A percentile compares a stretch with the other conserved stretches of the same genome.
Conservation (phyloP, 2,797 vertebrate genomes). For the Peromyscus attwateri region DNA sequence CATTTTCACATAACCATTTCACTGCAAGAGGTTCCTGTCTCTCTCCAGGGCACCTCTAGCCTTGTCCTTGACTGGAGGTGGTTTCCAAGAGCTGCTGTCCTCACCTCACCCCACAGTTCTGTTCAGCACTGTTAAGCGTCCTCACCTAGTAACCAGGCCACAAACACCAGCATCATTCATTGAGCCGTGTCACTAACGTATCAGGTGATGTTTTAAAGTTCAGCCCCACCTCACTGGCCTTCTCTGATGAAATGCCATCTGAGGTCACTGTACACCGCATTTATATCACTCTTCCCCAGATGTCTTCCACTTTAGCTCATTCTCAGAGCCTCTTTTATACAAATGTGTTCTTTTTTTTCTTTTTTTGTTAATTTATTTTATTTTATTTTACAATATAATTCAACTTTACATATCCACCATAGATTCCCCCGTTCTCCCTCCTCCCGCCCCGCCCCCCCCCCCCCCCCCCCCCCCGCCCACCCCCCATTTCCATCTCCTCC, state of each 20-base stretch:
- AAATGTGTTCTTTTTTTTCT: neutral
- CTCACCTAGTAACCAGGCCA: neutral
- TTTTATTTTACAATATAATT: too few species aligned
- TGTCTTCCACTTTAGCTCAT: neutral
- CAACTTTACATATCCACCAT: too few species aligned
- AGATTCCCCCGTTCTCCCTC: too few species aligned
- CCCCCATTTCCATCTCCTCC: too few species aligned
- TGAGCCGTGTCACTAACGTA: neutral
- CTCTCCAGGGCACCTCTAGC: neutral
- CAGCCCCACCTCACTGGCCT: constrained; percentile 59
- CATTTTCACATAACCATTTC: constrained; percentile 24
- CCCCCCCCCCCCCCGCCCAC: too few species aligned
- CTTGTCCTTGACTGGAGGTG: neutral
- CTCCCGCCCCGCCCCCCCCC: too few species aligned
- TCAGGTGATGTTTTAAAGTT: constrained; percentile 69
- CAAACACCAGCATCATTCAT: neutral
- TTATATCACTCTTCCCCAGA: neutral
- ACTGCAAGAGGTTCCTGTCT: neutral
- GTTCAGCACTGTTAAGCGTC: neutral
- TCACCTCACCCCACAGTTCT: neutral
- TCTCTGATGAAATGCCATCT: neutral
- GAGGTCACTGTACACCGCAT: constrained; percentile 5
- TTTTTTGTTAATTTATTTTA: too few species aligned
- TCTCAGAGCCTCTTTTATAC: neutral
- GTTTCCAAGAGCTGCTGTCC: constrained; percentile 28